Evolutionary conservation across 2,888 invertebrate genomes (phyloP).

Genomic region (Gerris lacustris): DNA sequence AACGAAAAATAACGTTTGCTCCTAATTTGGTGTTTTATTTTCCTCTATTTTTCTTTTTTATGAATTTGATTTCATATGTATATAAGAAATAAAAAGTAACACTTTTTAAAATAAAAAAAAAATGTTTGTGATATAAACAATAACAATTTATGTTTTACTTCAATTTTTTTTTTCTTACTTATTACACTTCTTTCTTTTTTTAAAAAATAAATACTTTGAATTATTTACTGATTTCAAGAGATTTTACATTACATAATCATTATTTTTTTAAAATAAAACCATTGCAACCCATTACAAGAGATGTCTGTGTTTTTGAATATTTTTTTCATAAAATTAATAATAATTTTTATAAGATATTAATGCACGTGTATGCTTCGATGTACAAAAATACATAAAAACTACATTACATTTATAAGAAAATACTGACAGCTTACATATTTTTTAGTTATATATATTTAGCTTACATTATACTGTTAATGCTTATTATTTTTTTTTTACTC

Average conservation of each 20-base stretch:
- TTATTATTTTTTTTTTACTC: too few species aligned
- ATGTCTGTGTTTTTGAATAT: slow-evolving; percentile 3
- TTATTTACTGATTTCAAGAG: too few species aligned
- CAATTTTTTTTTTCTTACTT: not conserved
- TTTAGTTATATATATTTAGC: not conserved
- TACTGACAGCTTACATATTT: not conserved
- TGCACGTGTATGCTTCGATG: slow-evolving; percentile 27
- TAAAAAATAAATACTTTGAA: too few species aligned
- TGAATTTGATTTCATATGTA: slow-evolving; percentile 1
- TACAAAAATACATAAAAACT: slow-evolving; percentile 17
- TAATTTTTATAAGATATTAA: not conserved
- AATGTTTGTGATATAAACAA: too few species aligned
- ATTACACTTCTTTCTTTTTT: not conserved
- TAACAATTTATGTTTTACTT: not conserved
- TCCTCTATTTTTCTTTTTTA: not conserved
- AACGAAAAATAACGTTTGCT: not conserved
- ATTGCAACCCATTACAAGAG: not conserved
- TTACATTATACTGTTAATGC: too few species aligned
- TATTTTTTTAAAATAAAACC: not conserved
- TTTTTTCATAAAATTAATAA: not conserved
- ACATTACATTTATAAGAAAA: not conserved
- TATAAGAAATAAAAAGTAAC: not conserved
- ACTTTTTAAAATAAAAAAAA: too few species aligned
- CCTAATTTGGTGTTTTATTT: not conserved
- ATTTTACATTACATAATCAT: too few species aligned